Conservation (phyloP, 2,888 invertebrate species). For the Hirudinaria manillensis region DNA sequence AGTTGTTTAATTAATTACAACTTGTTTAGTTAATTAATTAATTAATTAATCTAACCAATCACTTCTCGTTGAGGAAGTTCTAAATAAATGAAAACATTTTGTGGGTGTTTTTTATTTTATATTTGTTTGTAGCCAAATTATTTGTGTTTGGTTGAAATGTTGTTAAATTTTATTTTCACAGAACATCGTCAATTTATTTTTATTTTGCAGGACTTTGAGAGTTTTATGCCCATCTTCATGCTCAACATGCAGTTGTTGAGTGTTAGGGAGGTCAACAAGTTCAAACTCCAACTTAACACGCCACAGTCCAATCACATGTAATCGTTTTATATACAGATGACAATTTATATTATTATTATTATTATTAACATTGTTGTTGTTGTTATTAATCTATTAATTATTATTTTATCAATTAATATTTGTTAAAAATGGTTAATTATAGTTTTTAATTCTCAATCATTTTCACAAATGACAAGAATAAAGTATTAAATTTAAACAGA, state of each 20-base stretch:
- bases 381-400: not conserved
- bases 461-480: not conserved
- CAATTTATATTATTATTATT: not conserved
- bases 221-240: constrained; percentile 49
- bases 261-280: constrained; percentile 48
- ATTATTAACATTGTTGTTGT: not conserved
- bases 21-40: no score
- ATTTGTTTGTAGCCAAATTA: no score
- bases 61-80: no score
- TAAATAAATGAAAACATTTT: constrained; percentile 7
- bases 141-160: no score
- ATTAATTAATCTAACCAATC: no score
- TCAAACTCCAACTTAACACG: constrained; percentile 45
- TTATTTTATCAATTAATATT: not conserved
- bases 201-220: not conserved
- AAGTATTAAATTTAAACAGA: not conserved
- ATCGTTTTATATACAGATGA: constrained; percentile 16
- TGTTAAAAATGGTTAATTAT: not conserved
- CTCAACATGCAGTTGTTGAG: constrained; percentile 50
- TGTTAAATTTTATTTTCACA: not conserved
- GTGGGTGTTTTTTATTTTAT: no score
- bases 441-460: not conserved
- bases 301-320: constrained; percentile 37
- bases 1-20: no score
- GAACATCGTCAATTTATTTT: constrained; percentile 17